phyloP scores from a whole-genome alignment of 2,888 invertebrate species.

The Eumerus sabulonum region DNA sequence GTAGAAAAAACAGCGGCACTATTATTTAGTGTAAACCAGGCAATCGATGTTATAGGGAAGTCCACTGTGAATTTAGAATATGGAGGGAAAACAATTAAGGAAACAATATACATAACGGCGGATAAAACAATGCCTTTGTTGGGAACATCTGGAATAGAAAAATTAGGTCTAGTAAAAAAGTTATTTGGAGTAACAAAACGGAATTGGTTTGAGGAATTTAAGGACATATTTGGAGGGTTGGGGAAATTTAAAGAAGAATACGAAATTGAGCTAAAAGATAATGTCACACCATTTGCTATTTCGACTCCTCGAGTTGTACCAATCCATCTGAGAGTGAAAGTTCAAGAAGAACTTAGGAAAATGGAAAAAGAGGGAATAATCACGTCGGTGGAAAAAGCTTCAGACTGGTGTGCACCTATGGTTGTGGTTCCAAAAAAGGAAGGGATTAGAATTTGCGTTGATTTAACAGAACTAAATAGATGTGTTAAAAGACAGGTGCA shows the following conservation, averaged over 20 bases:
- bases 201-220: too few species aligned
- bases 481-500: slow-evolving; percentile 9
- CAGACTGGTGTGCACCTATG: slow-evolving; percentile 32
- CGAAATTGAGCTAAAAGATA: slow-evolving; percentile 19
- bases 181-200: too few species aligned
- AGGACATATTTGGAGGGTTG: slow-evolving; percentile 20
- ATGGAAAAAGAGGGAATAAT: slow-evolving; percentile 9
- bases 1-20: too few species aligned
- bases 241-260: slow-evolving; percentile 24
- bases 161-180: slow-evolving; percentile 26
- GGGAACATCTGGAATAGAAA: slow-evolving; percentile 25
- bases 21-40: too few species aligned
- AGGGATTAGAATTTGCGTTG: slow-evolving; percentile 18
- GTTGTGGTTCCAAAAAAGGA: slow-evolving; percentile 25
- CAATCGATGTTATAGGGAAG: too few species aligned
- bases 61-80: too few species aligned
- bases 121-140: slow-evolving; percentile 4
- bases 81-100: too few species aligned
- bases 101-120: slow-evolving; percentile 5
- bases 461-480: slow-evolving; percentile 11
- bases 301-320: slow-evolving; percentile 18
- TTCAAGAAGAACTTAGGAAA: slow-evolving; percentile 6
- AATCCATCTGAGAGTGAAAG: slow-evolving; percentile 13
- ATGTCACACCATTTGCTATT: slow-evolving; percentile 22
- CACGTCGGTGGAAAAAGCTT: slow-evolving; percentile 5